Evolutionary conservation across 2,888 invertebrate species (phyloP).

Genomic region (Drosophila anceps): DNA sequence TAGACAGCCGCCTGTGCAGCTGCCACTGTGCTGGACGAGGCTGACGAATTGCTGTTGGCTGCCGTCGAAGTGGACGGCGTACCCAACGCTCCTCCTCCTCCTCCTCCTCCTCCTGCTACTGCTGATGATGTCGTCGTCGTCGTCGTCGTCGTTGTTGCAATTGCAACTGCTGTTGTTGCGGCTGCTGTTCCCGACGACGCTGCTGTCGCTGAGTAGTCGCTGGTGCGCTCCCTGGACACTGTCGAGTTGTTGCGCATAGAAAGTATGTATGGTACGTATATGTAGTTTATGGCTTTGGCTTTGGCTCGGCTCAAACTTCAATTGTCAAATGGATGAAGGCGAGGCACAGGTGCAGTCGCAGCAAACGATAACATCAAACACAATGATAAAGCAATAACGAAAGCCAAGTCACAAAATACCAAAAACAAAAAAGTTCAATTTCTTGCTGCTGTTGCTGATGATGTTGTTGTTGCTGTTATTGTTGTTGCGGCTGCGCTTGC

Average conservation of each 20-base stretch:
- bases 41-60: conserved; percentile 72
- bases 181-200: conserved; percentile 39
- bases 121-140: conserved; percentile 13
- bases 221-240: conserved; percentile 85
- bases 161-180: conserved; percentile 47
- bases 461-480: conserved; percentile 26
- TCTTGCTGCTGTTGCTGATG: conserved; percentile 11
- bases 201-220: conserved; percentile 39
- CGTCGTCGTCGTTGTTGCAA: conserved; percentile 15
- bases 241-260: conserved; percentile 77
- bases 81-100: conserved; percentile 38
- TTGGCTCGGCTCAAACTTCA: conserved; percentile 22
- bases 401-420: conserved; percentile 16
- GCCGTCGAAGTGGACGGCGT: conserved; percentile 56
- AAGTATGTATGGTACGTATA: conserved; percentile 49
- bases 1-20: conserved; percentile 82
- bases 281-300: conserved; percentile 42
- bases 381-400: conserved; percentile 24
- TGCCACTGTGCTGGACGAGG: conserved; percentile 79
- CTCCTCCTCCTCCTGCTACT: conserved; percentile 17
- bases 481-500: conserved; percentile 32
- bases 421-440: conserved; percentile 28
- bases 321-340: conserved; percentile 20
- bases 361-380: conserved; percentile 46
- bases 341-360: conserved; percentile 27